These are phyloP conservation scores for Pristionchus exspectatus DNA, from an alignment of 2,888 invertebrate species.

Conservation along the genomic window DNA sequence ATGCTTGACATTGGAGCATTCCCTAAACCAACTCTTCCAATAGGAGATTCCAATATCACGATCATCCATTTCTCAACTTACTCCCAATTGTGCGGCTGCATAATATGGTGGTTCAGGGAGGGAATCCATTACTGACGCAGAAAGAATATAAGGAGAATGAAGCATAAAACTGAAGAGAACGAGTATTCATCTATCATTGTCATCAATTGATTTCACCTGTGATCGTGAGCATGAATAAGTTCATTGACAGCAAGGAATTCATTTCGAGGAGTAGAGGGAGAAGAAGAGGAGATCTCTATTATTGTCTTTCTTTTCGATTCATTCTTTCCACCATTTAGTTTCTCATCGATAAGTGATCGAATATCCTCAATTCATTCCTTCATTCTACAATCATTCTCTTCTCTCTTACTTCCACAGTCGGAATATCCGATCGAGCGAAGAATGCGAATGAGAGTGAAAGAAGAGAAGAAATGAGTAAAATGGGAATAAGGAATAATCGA, in stretches of 20 bases:
- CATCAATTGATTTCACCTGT: not conserved
- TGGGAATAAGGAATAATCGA: conserved; percentile 1
- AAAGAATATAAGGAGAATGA: not conserved
- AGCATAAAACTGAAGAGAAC: not conserved
- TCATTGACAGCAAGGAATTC: conserved; percentile 13
- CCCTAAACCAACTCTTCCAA: not conserved
- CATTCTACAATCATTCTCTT: not conserved
- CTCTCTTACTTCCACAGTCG: not conserved
- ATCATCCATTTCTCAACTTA: not conserved
- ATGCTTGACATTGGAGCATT: not conserved
- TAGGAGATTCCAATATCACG: not conserved
- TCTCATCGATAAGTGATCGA: not conserved
- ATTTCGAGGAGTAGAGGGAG: not conserved
- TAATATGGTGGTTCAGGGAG: conserved; percentile 21
- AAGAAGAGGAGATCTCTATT: not conserved
- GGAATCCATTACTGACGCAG: conserved; percentile 29
- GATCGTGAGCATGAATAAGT: conserved; percentile 15
- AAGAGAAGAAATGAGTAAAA: conserved; percentile 4
- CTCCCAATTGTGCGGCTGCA: conserved; percentile 18
- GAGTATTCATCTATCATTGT: not conserved
- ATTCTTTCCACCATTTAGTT: not conserved
- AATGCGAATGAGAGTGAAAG: not conserved
- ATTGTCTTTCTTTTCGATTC: not conserved
- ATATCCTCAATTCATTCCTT: not conserved
- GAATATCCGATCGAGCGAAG: conserved; percentile 13